These are phyloP conservation scores for Polydrusus cervinus DNA, from an alignment of 2,888 invertebrate genomes.

Conservation along the genomic window DNA sequence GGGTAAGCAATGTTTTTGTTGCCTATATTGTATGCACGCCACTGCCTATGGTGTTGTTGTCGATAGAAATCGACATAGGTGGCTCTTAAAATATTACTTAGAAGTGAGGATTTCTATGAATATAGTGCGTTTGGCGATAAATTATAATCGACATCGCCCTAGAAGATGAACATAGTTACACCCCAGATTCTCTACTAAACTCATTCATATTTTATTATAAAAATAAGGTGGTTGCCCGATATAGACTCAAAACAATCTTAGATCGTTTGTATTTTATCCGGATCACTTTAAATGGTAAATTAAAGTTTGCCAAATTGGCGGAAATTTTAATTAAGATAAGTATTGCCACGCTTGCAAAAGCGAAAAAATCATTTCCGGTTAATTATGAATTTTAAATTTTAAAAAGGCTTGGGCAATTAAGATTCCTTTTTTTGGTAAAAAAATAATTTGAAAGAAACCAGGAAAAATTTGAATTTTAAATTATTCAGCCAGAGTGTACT, in stretches of 20 bases:
- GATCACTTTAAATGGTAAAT: conserved; percentile 14
- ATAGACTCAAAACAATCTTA: neutral
- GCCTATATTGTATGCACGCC: too few relatives aligned
- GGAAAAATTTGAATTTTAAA: conserved; percentile 1
- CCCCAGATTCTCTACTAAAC: too few relatives aligned
- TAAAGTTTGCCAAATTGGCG: conserved; percentile 19
- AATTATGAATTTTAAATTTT: conserved; percentile 25
- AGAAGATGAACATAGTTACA: too few relatives aligned
- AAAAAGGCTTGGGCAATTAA: conserved; percentile 7
- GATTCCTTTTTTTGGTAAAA: neutral
- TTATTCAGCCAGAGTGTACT: neutral
- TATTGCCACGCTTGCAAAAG: conserved; percentile 16
- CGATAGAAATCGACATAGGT: too few relatives aligned
- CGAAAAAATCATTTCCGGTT: neutral
- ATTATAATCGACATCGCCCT: too few relatives aligned
- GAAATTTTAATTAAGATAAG: conserved; percentile 25
- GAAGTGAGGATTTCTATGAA: too few relatives aligned
- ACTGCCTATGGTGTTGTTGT: too few relatives aligned
- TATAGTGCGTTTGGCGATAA: too few relatives aligned
- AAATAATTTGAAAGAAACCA: conserved; percentile 5
- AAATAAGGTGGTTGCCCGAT: neutral
- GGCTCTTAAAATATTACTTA: too few relatives aligned
- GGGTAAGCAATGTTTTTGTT: too few relatives aligned
- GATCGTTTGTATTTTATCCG: neutral
- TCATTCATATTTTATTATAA: too few relatives aligned